phyloP scores from a whole-genome alignment of 1,140 invertebrate species.

The Meloidogyne floridensis region DNA sequence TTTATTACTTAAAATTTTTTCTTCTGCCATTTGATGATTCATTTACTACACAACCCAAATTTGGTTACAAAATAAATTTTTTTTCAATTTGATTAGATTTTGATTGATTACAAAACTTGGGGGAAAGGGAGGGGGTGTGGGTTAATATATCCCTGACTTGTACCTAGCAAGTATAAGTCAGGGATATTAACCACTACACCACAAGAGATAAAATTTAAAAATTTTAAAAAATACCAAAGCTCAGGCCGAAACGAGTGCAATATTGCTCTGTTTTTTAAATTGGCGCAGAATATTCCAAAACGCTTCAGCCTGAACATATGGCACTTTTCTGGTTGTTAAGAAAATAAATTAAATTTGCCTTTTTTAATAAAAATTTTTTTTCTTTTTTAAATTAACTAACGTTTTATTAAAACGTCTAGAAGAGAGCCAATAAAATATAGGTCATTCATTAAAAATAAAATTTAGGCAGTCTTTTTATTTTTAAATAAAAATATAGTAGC shows the following conservation, averaged over 20 bases:
- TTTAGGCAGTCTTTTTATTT: background rate
- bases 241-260: constrained; percentile 38
- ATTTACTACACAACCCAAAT: too few species aligned
- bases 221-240: constrained; percentile 13
- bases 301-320: constrained; percentile 17
- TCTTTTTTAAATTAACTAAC: background rate
- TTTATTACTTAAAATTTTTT: too few species aligned
- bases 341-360: background rate
- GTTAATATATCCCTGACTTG: too few species aligned
- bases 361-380: background rate
- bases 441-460: background rate
- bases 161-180: too few species aligned
- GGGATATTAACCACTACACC: too few species aligned
- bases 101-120: too few species aligned
- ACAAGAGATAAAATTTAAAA: background rate
- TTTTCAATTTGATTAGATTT: too few species aligned
- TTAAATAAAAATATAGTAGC: background rate
- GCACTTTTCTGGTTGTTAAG: background rate
- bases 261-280: constrained; percentile 18
- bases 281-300: constrained; percentile 22
- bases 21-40: too few species aligned
- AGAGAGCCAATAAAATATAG: background rate
- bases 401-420: too few species aligned
- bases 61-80: too few species aligned
- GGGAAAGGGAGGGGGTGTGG: too few species aligned